Percentiles rank a stretch among this genome's conserved stretches.
Conservation (phyloP, 23 tunicate species). For the Ascidia mentula region DNA sequence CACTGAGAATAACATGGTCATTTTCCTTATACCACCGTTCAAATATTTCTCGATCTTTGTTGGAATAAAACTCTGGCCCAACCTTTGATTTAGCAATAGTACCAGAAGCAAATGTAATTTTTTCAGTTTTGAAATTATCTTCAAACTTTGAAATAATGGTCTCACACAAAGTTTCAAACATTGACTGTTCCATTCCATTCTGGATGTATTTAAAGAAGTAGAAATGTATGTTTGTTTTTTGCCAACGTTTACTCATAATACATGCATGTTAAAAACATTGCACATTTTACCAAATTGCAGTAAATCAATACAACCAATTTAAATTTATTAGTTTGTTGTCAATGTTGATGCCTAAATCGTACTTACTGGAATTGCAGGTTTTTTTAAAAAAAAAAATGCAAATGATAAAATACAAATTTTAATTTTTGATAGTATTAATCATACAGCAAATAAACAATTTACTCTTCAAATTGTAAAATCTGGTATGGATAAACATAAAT, state of each 20-base stretch:
- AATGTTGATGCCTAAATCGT: no score
- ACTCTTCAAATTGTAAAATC: neutral
- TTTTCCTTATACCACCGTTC: neutral
- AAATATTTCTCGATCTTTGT: neutral
- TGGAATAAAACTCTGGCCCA: neutral
- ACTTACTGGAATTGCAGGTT: no score
- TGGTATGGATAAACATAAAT: neutral
- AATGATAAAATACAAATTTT: no score
- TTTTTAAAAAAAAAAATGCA: no score
- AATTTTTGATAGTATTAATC: no score
- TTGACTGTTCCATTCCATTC: neutral
- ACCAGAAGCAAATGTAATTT: neutral
- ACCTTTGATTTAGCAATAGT: neutral
- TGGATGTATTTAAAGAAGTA: no score
- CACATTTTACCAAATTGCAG: no score
- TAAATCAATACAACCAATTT: no score
- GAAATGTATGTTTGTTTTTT: no score
- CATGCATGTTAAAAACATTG: no score
- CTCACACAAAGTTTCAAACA: neutral
- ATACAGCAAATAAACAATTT: neutral
- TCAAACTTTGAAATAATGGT: neutral
- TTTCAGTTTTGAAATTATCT: neutral
- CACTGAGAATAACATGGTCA: slow-evolving; percentile 1
- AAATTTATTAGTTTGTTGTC: no score
- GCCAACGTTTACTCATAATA: no score